Conservation (phyloP, 2,888 invertebrate genomes). For the Lissonota sp. region DNA sequence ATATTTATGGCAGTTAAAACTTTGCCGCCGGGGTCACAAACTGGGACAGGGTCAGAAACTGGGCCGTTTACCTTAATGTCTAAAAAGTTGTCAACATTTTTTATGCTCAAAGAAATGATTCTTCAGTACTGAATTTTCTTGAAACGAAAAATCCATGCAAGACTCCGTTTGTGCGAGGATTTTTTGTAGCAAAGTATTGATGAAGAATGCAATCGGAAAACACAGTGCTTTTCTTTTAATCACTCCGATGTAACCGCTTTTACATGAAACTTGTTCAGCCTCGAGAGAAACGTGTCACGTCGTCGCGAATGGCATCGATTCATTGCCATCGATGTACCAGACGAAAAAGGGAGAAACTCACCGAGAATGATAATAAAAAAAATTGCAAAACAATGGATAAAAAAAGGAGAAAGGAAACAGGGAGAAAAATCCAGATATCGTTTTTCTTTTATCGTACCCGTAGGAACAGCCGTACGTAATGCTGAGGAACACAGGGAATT, state of each 20-base stretch:
- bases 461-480: constrained; percentile 87
- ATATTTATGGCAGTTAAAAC: too few species aligned
- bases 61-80: too few species aligned
- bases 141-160: too few species aligned
- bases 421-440: constrained; percentile 69
- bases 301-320: constrained; percentile 11
- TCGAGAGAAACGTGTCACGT: constrained; percentile 4
- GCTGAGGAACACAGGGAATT: constrained; percentile 84
- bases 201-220: too few species aligned
- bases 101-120: too few species aligned
- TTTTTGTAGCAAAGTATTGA: too few species aligned
- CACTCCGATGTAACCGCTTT: background rate
- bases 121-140: too few species aligned
- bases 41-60: too few species aligned
- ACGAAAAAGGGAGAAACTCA: constrained; percentile 6
- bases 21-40: too few species aligned
- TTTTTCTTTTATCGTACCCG: constrained; percentile 79
- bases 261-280: background rate
- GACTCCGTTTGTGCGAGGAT: too few species aligned
- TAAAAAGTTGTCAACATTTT: too few species aligned
- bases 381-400: constrained; percentile 9
- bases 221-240: too few species aligned
- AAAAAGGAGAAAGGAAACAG: constrained; percentile 34
- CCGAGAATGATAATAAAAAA: background rate
- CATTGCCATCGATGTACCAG: constrained; percentile 21